Evolutionary conservation across 2,797 vertebrate genomes (phyloP).

Genomic region (Clarias pachynema): DNA sequence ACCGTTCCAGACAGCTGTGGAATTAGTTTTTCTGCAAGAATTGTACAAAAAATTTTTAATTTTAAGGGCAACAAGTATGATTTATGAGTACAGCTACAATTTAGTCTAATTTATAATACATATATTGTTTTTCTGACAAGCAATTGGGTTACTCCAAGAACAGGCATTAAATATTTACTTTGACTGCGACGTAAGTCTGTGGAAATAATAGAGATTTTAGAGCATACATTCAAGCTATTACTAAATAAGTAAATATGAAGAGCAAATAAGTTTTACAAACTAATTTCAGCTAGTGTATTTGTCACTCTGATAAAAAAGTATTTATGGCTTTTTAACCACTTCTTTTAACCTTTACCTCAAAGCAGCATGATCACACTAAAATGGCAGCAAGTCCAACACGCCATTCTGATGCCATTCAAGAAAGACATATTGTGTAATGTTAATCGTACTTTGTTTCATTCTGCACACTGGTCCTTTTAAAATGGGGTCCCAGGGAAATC

Average conservation of each 20-base stretch:
- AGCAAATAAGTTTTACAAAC: slow-evolving; percentile 9
- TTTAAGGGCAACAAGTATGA: neutral
- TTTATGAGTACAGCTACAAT: neutral
- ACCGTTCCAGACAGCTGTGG: too few relatives aligned
- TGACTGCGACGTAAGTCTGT: neutral
- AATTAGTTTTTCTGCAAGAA: too few relatives aligned
- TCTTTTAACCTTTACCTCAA: neutral
- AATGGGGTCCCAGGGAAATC: neutral
- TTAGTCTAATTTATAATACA: slow-evolving; percentile 1
- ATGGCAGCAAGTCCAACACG: neutral
- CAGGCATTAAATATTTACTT: slow-evolving; percentile 23
- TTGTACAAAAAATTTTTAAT: too few relatives aligned
- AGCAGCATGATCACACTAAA: neutral
- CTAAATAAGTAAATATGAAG: slow-evolving; percentile 18
- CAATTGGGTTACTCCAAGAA: neutral
- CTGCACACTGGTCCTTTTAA: neutral
- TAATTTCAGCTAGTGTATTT: slow-evolving; percentile 30
- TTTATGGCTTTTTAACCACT: neutral
- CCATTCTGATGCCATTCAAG: neutral
- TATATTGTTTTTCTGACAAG: neutral
- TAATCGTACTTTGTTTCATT: neutral
- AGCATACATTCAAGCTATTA: slow-evolving; percentile 25
- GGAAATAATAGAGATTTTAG: slow-evolving; percentile 18
- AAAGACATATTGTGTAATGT: neutral
- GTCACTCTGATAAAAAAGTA: neutral